Base-by-base conservation (phyloP, 92 coral and sea anemone species). In the Virgularia gustaviana region DNA sequence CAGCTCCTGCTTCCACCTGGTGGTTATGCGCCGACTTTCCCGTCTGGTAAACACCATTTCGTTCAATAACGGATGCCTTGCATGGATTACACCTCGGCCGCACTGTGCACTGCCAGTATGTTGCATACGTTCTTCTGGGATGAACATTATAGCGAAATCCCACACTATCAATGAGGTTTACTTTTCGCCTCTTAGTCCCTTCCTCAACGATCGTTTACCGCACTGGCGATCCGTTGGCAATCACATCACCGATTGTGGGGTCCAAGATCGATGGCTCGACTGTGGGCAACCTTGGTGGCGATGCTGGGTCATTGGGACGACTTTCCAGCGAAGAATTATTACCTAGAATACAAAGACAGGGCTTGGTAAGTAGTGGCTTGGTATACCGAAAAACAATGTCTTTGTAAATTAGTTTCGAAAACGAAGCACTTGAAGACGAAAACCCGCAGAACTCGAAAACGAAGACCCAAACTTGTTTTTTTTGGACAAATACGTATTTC, bases 81-180 rank as follows among this genome's bases (percentile, higher is more conserved):
- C 79, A 70, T 30, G 45, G 72, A 35, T 79, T 79, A 9, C 63
- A 63, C 18, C 72, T 72, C 1, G 84, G 84, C 29, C 84, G 74
- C 30, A 77, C 78, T 27, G 87, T 82, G 52, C 87, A 82, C 35
- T 82, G 87, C 83, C 87, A 82, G 77, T 82, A 82, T 0, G 87
- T 82, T 0, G 83, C 82, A 52, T 37, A 81, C 0, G 82, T 22
- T 29, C 86, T 23, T 57, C 36, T 64, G 13, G 70, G 54, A 9
- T 34, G 47, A 19, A 81, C 77, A 42, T 81, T 81, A 45, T 75
- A 81, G 1, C 73, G 15, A 57, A 63, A 74, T 1, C 85, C 76
- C 1, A 44, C 56, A 36, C 85, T 75, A 65, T 80, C 81, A 9
- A 80, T 54, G 15, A 75, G 43, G 24, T 41, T 80, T 29, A 73